Conservation (phyloP, 2,797 vertebrate genomes). For the Scomberomorus guttatus region DNA sequence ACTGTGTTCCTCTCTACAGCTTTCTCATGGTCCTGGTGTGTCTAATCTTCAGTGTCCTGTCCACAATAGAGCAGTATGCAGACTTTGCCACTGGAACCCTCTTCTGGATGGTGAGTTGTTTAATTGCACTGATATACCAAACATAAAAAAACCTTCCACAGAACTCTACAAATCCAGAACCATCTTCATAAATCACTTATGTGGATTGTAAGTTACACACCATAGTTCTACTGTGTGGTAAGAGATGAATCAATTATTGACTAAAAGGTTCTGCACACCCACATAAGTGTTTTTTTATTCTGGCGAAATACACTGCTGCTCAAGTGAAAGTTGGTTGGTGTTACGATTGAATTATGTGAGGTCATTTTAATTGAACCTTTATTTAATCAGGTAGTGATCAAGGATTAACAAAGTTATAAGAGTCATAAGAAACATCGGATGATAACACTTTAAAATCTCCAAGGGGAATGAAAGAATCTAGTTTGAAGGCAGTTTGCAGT, state of each 20-base stretch:
- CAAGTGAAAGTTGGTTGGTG: too few relatives aligned
- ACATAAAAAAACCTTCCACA: not conserved
- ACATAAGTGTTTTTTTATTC: not conserved
- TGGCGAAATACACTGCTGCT: too few relatives aligned
- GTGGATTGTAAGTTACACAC: not conserved
- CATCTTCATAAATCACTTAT: not conserved
- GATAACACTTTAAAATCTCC: too few relatives aligned
- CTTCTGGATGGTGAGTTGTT: constrained; percentile 93
- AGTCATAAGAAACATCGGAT: too few relatives aligned
- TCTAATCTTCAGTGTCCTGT: constrained; percentile 94
- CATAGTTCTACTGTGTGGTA: not conserved
- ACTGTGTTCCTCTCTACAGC: constrained; percentile 69
- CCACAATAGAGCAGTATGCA: constrained; percentile 92
- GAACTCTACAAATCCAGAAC: not conserved
- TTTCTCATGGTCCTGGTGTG: constrained; percentile 93
- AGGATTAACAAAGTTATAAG: too few relatives aligned
- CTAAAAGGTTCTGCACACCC: not conserved
- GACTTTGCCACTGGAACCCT: constrained; percentile 91
- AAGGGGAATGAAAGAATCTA: too few relatives aligned
- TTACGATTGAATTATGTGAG: too few relatives aligned
- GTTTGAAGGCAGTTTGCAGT: too few relatives aligned
- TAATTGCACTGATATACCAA: not conserved
- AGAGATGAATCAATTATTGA: not conserved
- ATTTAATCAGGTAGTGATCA: too few relatives aligned
- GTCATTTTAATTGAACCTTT: too few relatives aligned